A percentile compares a stretch with the other conserved stretches of the same genome.
Evolutionary conservation across 2,797 vertebrate genomes (phyloP).

Genomic region (Micromesistius poutassou): DNA sequence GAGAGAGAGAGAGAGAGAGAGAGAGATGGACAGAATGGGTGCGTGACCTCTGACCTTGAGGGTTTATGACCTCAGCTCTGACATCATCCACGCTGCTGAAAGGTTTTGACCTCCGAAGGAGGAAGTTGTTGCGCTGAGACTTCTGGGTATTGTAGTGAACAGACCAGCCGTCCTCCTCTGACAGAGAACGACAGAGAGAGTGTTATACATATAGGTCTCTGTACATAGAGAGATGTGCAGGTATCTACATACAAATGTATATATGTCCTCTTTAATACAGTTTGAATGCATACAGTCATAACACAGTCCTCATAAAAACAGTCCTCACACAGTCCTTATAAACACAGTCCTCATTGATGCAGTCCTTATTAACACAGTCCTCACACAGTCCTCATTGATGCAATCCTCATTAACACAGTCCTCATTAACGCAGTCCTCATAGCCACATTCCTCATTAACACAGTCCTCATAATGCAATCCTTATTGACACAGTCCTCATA

Average conservation of each 20-base stretch:
- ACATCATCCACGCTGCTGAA: constrained; percentile 78
- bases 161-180: constrained; percentile 88
- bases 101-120: constrained; percentile 80
- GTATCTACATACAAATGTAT: too few species aligned
- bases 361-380: neutral
- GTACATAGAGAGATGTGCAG: too few species aligned
- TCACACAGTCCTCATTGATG: too few species aligned
- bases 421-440: too few species aligned
- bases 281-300: too few species aligned
- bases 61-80: constrained; percentile 84
- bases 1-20: neutral
- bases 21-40: neutral
- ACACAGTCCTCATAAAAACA: too few species aligned
- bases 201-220: neutral
- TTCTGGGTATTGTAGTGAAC: constrained; percentile 90
- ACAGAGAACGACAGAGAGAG: constrained; percentile 25
- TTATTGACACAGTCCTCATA: too few species aligned
- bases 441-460: too few species aligned
- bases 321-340: too few species aligned
- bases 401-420: too few species aligned
- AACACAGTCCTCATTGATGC: neutral
- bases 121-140: constrained; percentile 88
- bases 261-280: neutral
- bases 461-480: too few species aligned
- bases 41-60: constrained; percentile 79